Conservation (phyloP, 1,140 invertebrate species). For the Heliconius nattereri region DNA sequence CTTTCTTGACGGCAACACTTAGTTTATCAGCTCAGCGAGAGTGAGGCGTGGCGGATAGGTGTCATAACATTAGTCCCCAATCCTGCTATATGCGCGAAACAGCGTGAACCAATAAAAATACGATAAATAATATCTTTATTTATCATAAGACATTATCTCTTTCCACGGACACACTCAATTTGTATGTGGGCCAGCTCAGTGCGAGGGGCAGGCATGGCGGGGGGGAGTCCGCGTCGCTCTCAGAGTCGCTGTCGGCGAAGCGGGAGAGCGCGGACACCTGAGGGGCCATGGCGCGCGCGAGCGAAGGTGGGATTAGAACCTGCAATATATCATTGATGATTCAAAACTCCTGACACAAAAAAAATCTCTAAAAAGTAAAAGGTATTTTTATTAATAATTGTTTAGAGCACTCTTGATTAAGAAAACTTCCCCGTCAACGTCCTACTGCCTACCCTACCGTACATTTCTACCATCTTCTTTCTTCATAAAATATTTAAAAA, state of each 20-base stretch:
- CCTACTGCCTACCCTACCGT: too few relatives aligned
- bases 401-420: too few relatives aligned
- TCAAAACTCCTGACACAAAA: too few relatives aligned
- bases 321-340: slow-evolving; percentile 20
- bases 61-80: neutral
- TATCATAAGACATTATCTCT: neutral
- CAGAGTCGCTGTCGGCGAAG: slow-evolving; percentile 49
- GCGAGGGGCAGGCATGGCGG: slow-evolving; percentile 38
- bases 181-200: slow-evolving; percentile 51
- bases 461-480: too few relatives aligned
- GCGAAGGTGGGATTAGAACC: slow-evolving; percentile 56
- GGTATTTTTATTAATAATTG: too few relatives aligned
- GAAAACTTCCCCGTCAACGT: too few relatives aligned
- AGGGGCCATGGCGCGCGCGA: slow-evolving; percentile 55
- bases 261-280: slow-evolving; percentile 41
- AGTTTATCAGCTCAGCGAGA: too few relatives aligned
- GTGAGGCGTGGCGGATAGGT: neutral
- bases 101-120: neutral
- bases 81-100: neutral
- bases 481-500: too few relatives aligned
- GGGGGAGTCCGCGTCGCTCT: slow-evolving; percentile 43
- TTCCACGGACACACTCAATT: slow-evolving; percentile 53
- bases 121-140: neutral
- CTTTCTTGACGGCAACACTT: too few relatives aligned
- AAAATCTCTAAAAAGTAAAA: too few relatives aligned